These are phyloP conservation scores for Otocyon megalotis DNA, from an alignment of 2,113 vertebrate genomes.

Conservation along the genomic window DNA sequence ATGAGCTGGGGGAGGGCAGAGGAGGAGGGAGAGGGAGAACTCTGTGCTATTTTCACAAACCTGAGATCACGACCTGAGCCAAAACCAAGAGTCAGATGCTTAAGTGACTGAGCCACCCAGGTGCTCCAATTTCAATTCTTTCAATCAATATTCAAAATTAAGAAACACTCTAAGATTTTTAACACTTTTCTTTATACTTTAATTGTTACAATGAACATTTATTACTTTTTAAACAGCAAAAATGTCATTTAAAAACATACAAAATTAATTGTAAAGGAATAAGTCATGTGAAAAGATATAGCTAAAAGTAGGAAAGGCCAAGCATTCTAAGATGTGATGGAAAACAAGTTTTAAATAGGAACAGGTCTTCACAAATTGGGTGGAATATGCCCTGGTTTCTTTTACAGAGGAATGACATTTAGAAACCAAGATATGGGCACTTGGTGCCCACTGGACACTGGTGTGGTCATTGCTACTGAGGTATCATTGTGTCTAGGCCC, in stretches of 20 bases:
- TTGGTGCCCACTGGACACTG: neutral
- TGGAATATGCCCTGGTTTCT: neutral
- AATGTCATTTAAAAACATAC: neutral
- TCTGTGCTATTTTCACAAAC: no score
- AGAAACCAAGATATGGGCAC: neutral
- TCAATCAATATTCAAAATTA: neutral
- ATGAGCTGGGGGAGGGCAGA: no score
- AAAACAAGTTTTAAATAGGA: conserved; percentile 51
- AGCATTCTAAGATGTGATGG: conserved; percentile 17
- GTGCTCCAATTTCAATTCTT: neutral
- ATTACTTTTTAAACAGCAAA: conserved; percentile 3
- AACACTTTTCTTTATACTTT: neutral
- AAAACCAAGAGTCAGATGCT: no score
- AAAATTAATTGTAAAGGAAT: conserved; percentile 39
- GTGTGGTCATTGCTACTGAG: neutral
- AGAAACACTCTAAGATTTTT: neutral
- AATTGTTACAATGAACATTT: conserved; percentile 4
- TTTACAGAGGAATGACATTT: neutral
- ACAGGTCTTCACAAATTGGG: neutral
- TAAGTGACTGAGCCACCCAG: no score
- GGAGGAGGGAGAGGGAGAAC: no score
- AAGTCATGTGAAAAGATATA: neutral
- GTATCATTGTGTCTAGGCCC: neutral
- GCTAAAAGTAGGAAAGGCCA: conserved; percentile 2
- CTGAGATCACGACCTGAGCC: no score